phyloP scores from a whole-genome alignment of 2,888 invertebrate species.

The Brassicogethes aeneus region DNA sequence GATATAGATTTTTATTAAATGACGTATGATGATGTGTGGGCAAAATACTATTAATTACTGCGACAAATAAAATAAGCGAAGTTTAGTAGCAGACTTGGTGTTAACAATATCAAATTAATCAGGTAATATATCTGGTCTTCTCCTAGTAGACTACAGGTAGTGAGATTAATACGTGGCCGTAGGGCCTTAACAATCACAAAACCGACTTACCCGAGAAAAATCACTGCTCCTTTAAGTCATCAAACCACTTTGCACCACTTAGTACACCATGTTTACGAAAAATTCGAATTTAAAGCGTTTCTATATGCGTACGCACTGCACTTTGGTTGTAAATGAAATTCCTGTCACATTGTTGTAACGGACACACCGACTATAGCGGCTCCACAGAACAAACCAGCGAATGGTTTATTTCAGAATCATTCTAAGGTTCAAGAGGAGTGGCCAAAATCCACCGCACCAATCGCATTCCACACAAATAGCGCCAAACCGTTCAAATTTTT shows the following conservation, averaged over 20 bases:
- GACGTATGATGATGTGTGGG: too few relatives aligned
- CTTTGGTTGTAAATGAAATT: constrained; percentile 21
- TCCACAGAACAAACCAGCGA: too few relatives aligned
- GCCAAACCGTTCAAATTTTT: not conserved
- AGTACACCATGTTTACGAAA: constrained; percentile 9
- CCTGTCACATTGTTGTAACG: constrained; percentile 31
- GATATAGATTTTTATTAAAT: too few relatives aligned
- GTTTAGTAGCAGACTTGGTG: too few relatives aligned
- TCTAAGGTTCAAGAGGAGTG: constrained; percentile 18
- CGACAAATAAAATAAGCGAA: too few relatives aligned
- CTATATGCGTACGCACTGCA: constrained; percentile 19
- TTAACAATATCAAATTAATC: too few relatives aligned
- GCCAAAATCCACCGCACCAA: constrained; percentile 10
- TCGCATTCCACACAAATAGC: not conserved
- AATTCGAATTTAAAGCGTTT: constrained; percentile 8
- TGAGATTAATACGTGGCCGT: constrained; percentile 30
- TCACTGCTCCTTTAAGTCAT: constrained; percentile 19
- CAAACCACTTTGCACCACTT: constrained; percentile 17
- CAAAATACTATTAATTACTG: too few relatives aligned
- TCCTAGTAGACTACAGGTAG: too few relatives aligned
- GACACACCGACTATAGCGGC: constrained; percentile 29
- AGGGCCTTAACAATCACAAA: constrained; percentile 21
- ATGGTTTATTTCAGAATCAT: constrained; percentile 27
- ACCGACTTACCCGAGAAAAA: constrained; percentile 18
- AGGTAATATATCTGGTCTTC: too few relatives aligned